Evolutionary conservation across 2,113 vertebrate species (phyloP).

Genomic region (Cisticola juncidis): DNA sequence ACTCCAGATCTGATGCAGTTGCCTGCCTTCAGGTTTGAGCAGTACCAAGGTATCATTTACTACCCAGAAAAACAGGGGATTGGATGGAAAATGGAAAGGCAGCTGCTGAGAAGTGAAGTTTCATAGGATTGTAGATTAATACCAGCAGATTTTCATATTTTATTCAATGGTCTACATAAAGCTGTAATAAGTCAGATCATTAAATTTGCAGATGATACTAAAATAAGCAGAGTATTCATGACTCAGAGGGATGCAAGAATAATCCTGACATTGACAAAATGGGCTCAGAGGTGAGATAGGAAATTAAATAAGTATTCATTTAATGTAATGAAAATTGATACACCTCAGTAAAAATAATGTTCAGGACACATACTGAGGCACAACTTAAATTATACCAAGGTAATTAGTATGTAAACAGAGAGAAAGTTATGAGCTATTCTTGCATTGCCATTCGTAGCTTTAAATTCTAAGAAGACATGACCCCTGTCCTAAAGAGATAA

Average conservation of each 20-base stretch:
- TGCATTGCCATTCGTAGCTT: background rate
- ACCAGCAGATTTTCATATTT: conserved; percentile 51
- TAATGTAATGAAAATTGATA: conserved; percentile 18
- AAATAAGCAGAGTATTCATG: conserved; percentile 47
- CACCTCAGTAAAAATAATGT: conserved; percentile 35
- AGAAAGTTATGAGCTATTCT: background rate
- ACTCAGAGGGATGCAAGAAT: conserved; percentile 18
- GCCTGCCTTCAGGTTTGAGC: background rate
- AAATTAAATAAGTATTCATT: conserved; percentile 26
- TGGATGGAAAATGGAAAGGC: background rate
- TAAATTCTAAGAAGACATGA: background rate
- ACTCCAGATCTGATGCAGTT: background rate
- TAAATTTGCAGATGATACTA: conserved; percentile 59
- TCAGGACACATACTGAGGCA: background rate
- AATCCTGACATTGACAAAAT: conserved; percentile 49
- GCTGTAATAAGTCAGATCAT: conserved; percentile 42
- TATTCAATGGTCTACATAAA: conserved; percentile 47
- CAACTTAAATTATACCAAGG: background rate
- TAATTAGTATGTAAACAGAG: background rate
- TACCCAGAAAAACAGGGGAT: background rate
- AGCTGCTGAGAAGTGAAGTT: background rate
- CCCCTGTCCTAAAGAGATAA: background rate
- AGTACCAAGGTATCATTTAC: background rate
- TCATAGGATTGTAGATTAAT: background rate
- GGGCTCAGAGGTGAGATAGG: conserved; percentile 7